Percentiles rank a stretch among this genome's conserved stretches.
These are phyloP conservation scores for Clunio marinus DNA, from an alignment of 2,888 invertebrate genomes.

Conservation along the genomic window DNA sequence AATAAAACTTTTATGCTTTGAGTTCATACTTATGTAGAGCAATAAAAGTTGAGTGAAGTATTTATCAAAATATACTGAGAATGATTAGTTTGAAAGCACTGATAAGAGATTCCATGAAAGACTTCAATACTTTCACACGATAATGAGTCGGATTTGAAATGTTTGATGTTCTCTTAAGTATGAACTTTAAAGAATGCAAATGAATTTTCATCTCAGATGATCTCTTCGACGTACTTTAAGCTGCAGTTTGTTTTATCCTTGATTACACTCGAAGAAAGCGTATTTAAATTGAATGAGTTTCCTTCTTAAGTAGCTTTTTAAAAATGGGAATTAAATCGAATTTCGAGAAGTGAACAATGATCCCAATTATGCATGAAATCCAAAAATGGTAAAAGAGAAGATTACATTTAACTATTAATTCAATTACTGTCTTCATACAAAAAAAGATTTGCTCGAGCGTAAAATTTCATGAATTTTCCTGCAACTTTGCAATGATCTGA, in stretches of 20 bases:
- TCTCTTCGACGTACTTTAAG: constrained; percentile 1
- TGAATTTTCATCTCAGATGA: constrained; percentile 28
- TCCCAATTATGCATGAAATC: neutral
- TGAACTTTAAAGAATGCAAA: neutral
- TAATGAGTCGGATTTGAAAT: constrained; percentile 29
- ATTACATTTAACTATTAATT: too few relatives aligned
- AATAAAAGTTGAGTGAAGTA: neutral
- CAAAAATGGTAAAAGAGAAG: neutral
- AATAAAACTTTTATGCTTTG: constrained; percentile 5
- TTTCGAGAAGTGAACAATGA: neutral
- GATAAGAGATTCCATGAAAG: constrained; percentile 31
- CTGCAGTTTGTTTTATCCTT: constrained; percentile 20
- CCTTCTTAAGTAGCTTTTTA: too few relatives aligned
- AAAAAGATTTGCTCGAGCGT: too few relatives aligned
- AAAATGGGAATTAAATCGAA: neutral
- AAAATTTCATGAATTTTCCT: too few relatives aligned
- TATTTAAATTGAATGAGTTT: constrained; percentile 16
- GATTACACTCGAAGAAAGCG: neutral
- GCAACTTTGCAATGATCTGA: too few relatives aligned
- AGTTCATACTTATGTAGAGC: neutral
- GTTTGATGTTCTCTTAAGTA: constrained; percentile 25
- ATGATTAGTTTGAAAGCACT: constrained; percentile 18
- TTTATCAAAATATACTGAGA: neutral
- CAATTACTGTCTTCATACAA: too few relatives aligned
- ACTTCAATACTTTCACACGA: constrained; percentile 37